Percentiles rank a stretch among this genome's conserved stretches.
These are phyloP conservation scores for Hippocampus abdominalis DNA, from an alignment of 2,113 vertebrate species.

Conservation along the genomic window DNA sequence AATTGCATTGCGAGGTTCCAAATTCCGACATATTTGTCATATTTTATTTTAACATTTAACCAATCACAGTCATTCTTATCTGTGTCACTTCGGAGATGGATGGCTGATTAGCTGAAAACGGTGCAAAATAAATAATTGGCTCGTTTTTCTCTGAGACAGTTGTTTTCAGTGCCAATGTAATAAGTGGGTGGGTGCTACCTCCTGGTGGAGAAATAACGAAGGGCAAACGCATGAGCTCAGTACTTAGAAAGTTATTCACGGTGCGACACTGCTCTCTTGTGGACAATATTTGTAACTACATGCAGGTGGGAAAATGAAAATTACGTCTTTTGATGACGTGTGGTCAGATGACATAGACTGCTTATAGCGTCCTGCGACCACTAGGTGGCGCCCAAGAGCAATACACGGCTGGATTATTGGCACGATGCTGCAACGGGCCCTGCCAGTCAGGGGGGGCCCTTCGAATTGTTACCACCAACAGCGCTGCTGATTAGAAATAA, in stretches of 20 bases:
- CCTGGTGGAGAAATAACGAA: background rate
- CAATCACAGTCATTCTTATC: too few species aligned
- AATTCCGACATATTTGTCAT: background rate
- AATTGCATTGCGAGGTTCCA: background rate
- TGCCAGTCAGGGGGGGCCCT: background rate
- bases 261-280: too few species aligned
- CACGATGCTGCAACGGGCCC: background rate
- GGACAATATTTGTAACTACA: too few species aligned
- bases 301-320: too few species aligned
- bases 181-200: background rate
- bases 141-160: background rate
- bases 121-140: background rate
- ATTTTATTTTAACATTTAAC: too few species aligned
- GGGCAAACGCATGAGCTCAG: background rate
- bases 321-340: too few species aligned
- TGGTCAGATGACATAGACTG: too few species aligned
- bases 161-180: background rate
- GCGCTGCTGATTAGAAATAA: background rate
- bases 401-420: too few species aligned
- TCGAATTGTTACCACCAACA: background rate
- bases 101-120: background rate
- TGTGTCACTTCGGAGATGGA: too few species aligned
- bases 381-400: too few species aligned
- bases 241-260: too few species aligned
- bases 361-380: too few species aligned